A percentile compares a stretch with the other conserved stretches of the same genome.
These are phyloP conservation scores for Bathynomus jamesi DNA, from an alignment of 1,140 invertebrate species.

Conservation along the genomic window DNA sequence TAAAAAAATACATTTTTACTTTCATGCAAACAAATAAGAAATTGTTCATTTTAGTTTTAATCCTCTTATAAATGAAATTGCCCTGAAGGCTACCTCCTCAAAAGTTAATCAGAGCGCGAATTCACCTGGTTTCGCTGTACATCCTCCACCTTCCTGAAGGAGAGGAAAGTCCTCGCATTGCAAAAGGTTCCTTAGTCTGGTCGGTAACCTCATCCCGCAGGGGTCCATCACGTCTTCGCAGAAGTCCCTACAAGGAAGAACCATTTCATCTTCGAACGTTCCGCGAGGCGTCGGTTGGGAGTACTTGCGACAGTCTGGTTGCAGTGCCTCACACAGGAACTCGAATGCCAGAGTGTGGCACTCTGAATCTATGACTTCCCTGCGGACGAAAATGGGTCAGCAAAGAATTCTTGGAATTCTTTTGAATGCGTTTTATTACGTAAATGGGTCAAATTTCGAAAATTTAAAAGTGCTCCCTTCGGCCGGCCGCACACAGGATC, in stretches of 20 bases:
- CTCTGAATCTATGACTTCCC: slow-evolving; percentile 76
- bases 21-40: no score
- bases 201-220: slow-evolving; percentile 64
- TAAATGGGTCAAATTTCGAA: no score
- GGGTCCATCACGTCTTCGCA: slow-evolving; percentile 74
- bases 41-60: no score
- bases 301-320: slow-evolving; percentile 50
- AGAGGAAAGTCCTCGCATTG: slow-evolving; percentile 24
- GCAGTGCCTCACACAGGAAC: slow-evolving; percentile 73
- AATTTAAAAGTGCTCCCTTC: no score
- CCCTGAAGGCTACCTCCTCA: no score
- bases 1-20: no score
- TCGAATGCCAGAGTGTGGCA: slow-evolving; percentile 75
- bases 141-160: slow-evolving; percentile 64
- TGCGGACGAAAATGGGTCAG: slow-evolving; percentile 40
- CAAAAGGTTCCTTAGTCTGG: slow-evolving; percentile 50
- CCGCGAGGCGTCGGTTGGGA: slow-evolving; percentile 28
- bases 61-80: no score
- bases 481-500: no score
- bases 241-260: slow-evolving; percentile 70
- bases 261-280: slow-evolving; percentile 46
- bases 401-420: no score
- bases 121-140: slow-evolving; percentile 63
- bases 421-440: no score
- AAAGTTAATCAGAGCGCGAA: no score